Base-by-base conservation (phyloP, 2,888 invertebrate genomes). In the Mesopsocus fuscifrons region DNA sequence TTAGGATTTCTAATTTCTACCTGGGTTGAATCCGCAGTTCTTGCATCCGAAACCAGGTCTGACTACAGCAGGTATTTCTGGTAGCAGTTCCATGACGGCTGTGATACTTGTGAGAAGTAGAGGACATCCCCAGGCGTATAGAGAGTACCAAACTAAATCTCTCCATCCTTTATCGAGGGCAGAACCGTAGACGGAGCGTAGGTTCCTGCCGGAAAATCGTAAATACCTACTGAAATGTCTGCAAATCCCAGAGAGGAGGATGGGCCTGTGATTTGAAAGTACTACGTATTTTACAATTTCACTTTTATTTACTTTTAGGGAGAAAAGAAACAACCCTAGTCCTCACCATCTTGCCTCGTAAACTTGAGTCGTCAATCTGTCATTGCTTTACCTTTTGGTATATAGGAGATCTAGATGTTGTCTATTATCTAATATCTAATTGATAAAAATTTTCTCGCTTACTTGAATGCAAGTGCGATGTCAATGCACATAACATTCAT, bases 401-500 rank as follows among this genome's bases (percentile, higher is more conserved):
- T n/a, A n/a, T n/a, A n/a, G n/a, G n/a, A n/a, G n/a, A n/a, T n/a
- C n/a, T n/a, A n/a, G n/a, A n/a, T n/a, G n/a, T n/a, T n/a, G n/a
- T n/a, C n/a, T n/a, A n/a, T n/a, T n/a, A n/a, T n/a, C n/a, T n/a
- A n/a, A n/a, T n/a, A n/a, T 26, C 6, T 26, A 26, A 26, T 26
- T 26, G 6, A 9, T 26, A 26, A 26, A 26, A 26, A 26, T 6
- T 26, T 26, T 26, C 8, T 26, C 8, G 11, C 26, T 26, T 38
- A 38, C 38, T 21, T 38, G 18, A 38, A 38, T 6, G 38, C 38
- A 6, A 38, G 20, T 3, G 38, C 17, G 13, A 38, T 38, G 18
- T 38, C 38, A 6, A 38, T 38, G 18, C 38, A 38, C 38, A 38
- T 38, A 13, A 38, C 21, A 20, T 38, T 38, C 38, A 38, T 38